These are phyloP conservation scores for Leptopilina myrica DNA, from an alignment of 2,888 invertebrate species.

Conservation along the genomic window DNA sequence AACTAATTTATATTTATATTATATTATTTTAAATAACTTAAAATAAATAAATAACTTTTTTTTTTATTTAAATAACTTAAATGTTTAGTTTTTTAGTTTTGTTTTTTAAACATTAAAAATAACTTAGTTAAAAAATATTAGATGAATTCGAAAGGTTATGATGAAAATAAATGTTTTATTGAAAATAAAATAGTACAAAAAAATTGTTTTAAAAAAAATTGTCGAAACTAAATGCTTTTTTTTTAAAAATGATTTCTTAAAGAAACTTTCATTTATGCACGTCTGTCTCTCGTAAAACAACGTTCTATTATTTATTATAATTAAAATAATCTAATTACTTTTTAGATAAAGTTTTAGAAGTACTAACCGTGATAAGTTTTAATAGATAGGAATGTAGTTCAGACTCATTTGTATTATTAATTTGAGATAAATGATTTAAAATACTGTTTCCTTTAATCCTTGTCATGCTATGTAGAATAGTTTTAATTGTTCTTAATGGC, in stretches of 20 bases:
- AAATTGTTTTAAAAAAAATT: not conserved
- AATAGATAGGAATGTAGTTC: constrained; percentile 92
- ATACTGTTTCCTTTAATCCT: constrained; percentile 91
- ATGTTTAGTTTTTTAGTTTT: too few species aligned
- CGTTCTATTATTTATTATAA: not conserved
- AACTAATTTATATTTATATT: too few species aligned
- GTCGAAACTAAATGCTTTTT: not conserved
- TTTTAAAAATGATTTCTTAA: too few species aligned
- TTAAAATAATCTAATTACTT: constrained; percentile 18
- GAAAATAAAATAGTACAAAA: constrained; percentile 39
- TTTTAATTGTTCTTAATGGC: constrained; percentile 95
- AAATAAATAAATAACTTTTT: too few species aligned
- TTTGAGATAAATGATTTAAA: constrained; percentile 86
- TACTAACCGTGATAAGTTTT: constrained; percentile 85
- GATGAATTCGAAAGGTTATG: too few species aligned
- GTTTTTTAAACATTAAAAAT: too few species aligned
- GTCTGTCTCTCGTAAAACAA: too few species aligned
- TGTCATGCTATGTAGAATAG: constrained; percentile 93
- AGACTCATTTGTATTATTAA: constrained; percentile 88
- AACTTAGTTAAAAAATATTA: too few species aligned
- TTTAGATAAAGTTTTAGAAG: constrained; percentile 5
- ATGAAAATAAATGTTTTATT: constrained; percentile 48
- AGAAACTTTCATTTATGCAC: too few species aligned
- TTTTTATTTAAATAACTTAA: too few species aligned
- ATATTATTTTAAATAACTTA: too few species aligned